Evolutionary conservation across 1,140 invertebrate species (phyloP), one percentile per base, ranked within the genome.

Genomic region (Protaetia brevitarsis): DNA sequence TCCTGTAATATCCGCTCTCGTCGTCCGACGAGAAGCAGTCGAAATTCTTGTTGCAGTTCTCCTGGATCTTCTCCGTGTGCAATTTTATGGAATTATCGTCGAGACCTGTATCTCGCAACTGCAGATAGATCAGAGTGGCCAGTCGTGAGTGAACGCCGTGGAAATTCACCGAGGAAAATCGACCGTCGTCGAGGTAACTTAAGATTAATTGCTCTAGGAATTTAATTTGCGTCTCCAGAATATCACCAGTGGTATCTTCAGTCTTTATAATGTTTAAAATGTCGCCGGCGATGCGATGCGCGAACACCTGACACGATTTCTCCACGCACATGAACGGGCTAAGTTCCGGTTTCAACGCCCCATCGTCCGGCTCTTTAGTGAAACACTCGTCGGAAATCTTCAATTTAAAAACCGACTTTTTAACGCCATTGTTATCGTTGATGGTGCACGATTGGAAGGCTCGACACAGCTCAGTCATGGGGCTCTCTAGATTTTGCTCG

Each of bases 281-380:
- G 8, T 78, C 78, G 63, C 84, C 83, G 0, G 82, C 80, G 67
- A 88, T 84, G 27, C 87, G 79, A 72, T 86, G 87, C 0, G 86
- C 86, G 67, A 88, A 88, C 1, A 88, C 86, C 76, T 87, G 84
- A 68, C 86, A 83, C 0, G 85, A 86, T 65, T 86, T 82, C 71
- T 88, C 87, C 58, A 88, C 83, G 72, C 84, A 87, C 3, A 87
- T 72, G 34, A 86, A 78, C 5, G 85, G 84, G 63, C 29, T 81
- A 73, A 56, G 69, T 51, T 66, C 65, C 7, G 65, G 59, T 27
- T 59, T 59, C n/a, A 59, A 27, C 16, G 23, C 16, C 4, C 16
- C n/a, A 59, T 59, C 29, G 0, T 59, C 57, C 2, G 29, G 3
- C 11, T 59, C 57, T 23, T 29, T 59, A 29, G 21, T 19, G 21